Evolutionary conservation across 2,888 invertebrate genomes (phyloP).

Genomic region (Molorchus minor): DNA sequence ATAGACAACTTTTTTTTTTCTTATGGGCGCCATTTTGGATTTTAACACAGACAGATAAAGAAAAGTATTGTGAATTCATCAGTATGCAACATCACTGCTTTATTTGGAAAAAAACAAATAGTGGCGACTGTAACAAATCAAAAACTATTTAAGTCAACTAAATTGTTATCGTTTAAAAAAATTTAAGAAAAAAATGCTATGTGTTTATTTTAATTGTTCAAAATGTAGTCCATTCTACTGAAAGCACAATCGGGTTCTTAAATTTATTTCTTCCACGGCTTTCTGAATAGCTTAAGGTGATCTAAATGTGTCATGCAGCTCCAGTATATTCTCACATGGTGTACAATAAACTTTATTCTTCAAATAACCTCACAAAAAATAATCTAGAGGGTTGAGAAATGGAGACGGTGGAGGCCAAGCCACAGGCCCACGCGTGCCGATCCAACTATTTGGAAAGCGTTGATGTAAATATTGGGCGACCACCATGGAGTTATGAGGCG

Average conservation of each 20-base stretch:
- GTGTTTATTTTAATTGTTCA: neutral
- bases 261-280: neutral
- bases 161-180: no score
- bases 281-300: neutral
- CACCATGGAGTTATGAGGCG: neutral
- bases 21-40: no score
- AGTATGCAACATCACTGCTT: neutral
- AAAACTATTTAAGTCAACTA: no score
- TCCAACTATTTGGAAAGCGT: neutral
- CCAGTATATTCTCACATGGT: neutral
- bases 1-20: neutral
- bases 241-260: neutral
- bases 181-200: neutral
- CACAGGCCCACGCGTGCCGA: neutral
- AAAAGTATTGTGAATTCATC: no score
- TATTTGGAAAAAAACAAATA: neutral
- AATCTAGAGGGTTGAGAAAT: neutral
- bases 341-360: neutral
- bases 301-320: neutral
- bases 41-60: no score
- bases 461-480: neutral
- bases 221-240: neutral
- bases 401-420: neutral
- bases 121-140: neutral
- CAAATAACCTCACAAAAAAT: neutral